Percentiles rank a stretch among this genome's conserved stretches.
These are phyloP conservation scores for Hyperopisus bebe DNA, from an alignment of 2,113 vertebrate genomes.

Conservation along the genomic window DNA sequence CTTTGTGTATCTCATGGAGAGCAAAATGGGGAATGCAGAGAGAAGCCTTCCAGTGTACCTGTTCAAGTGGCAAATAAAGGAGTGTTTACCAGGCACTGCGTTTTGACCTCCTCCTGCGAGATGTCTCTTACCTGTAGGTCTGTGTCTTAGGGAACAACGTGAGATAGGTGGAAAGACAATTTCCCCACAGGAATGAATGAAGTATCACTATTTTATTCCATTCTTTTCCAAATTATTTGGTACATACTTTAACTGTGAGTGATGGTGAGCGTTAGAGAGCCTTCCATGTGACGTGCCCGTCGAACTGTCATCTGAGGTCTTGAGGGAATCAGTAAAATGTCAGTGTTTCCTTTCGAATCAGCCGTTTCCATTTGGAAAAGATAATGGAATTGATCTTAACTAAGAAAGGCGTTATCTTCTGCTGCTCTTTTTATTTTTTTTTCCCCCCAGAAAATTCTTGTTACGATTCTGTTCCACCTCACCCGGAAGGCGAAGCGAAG, in stretches of 20 bases:
- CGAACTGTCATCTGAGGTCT: neutral
- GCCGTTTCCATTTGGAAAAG: neutral
- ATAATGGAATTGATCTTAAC: neutral
- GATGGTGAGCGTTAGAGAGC: neutral
- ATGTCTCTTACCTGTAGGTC: neutral
- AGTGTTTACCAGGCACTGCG: neutral
- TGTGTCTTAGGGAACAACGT: neutral
- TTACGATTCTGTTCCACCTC: neutral
- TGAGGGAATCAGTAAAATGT: neutral
- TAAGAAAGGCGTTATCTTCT: neutral
- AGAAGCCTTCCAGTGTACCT: neutral
- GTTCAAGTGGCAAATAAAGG: neutral
- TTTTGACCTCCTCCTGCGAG: neutral
- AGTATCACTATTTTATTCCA: neutral
- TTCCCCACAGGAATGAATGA: neutral
- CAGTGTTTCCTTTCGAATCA: neutral
- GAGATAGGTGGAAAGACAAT: neutral
- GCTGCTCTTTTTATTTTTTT: neutral
- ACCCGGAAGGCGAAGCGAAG: neutral
- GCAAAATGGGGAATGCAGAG: neutral
- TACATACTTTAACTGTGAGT: neutral
- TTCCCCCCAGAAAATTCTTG: neutral
- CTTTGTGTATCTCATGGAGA: neutral
- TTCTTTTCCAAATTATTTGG: neutral
- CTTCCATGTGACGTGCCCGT: neutral